phyloP scores from a whole-genome alignment of 2,888 invertebrate species.

The Eutolmus rufibarbis region DNA sequence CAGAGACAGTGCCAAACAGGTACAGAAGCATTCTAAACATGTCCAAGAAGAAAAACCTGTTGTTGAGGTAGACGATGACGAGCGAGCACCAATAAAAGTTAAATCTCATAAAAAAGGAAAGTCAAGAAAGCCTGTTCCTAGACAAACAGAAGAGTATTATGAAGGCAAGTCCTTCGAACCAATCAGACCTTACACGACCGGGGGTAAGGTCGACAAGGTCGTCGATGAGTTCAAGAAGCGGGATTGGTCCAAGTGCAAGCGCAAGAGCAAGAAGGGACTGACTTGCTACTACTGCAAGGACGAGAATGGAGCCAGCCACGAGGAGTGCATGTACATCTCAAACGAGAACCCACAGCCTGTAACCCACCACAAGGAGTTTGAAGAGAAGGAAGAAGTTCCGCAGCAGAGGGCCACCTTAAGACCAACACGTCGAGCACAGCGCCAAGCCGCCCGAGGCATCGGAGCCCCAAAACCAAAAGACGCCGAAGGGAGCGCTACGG shows the following conservation, averaged over 20 bases:
- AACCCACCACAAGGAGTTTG: neutral
- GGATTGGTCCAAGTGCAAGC: constrained; percentile 76
- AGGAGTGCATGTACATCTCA: constrained; percentile 81
- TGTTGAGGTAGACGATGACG: neutral
- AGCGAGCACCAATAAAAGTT: neutral
- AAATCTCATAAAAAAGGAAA: neutral
- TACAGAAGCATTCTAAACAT: neutral
- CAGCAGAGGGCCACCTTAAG: neutral
- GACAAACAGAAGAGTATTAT: neutral
- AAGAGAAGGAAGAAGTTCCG: neutral
- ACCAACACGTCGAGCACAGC: neutral
- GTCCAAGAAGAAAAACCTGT: neutral
- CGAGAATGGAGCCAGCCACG: constrained; percentile 73
- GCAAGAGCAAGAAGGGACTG: constrained; percentile 74
- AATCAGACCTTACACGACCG: neutral
- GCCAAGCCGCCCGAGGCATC: neutral
- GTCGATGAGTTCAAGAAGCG: constrained; percentile 77
- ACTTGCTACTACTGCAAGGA: constrained; percentile 79
- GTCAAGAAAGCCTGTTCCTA: neutral
- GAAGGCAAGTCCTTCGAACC: neutral
- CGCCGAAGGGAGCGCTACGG: neutral
- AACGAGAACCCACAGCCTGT: constrained; percentile 56
- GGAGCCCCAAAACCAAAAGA: neutral
- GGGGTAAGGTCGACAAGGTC: constrained; percentile 69
- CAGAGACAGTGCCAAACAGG: neutral